A percentile compares a stretch with the other conserved stretches of the same genome.
Evolutionary conservation across 2,797 vertebrate species (phyloP).

Genomic region (Cuculus canorus): DNA sequence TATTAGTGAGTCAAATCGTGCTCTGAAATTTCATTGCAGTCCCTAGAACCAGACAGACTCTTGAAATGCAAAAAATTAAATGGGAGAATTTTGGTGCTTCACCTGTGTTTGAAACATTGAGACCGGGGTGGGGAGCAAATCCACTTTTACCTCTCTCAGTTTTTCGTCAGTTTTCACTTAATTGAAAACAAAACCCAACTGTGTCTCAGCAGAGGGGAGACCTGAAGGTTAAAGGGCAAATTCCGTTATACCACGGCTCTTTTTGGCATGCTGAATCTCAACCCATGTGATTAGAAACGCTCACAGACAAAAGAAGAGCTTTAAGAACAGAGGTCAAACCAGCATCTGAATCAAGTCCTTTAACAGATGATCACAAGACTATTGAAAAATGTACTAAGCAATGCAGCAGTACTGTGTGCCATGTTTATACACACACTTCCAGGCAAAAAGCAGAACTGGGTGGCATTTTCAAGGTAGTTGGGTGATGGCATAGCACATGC

Average conservation of each 20-base stretch:
- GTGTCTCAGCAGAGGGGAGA: constrained; percentile 71
- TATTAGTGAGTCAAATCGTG: background rate
- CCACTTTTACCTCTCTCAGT: constrained; percentile 12
- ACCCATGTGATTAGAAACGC: constrained; percentile 70
- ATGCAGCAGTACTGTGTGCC: background rate
- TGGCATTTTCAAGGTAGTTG: constrained; percentile 34
- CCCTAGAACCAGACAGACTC: background rate
- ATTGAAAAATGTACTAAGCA: constrained; percentile 60
- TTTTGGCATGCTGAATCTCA: constrained; percentile 67
- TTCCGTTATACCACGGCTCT: constrained; percentile 53
- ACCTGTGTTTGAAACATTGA: background rate
- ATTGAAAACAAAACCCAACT: constrained; percentile 71
- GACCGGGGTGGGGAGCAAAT: background rate
- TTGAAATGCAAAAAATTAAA: constrained; percentile 25
- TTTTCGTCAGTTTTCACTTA: constrained; percentile 57
- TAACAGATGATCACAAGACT: constrained; percentile 65
- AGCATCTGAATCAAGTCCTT: constrained; percentile 65
- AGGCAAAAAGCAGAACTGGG: background rate
- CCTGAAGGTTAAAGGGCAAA: constrained; percentile 69
- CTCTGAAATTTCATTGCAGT: background rate
- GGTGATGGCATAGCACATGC: background rate
- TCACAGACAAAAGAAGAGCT: constrained; percentile 57
- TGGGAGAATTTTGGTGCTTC: constrained; percentile 4
- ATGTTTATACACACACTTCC: constrained; percentile 49
- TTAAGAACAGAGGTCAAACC: constrained; percentile 64